Evolutionary conservation across 53 echinoderm and acorn worm species (phyloP), one percentile per base, ranked within the genome.

Genomic region (Echinarachnius parma): DNA sequence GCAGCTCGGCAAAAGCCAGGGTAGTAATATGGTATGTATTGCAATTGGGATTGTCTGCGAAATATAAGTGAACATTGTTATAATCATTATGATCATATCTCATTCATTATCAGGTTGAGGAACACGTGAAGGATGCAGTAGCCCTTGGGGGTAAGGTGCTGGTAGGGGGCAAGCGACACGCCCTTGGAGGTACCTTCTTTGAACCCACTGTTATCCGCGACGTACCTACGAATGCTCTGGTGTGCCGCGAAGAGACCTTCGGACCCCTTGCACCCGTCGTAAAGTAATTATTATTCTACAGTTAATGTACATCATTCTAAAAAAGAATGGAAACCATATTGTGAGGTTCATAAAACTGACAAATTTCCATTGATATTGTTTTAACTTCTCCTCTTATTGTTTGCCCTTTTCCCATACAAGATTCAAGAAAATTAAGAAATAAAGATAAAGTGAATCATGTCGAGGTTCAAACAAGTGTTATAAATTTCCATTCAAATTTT

Each of bases 241-340:
- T 87, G 9, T 94, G 90, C 35, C 58, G 58, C 0, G 94, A 94
- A 64, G 94, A 94, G 55, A 94, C 94, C 13, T 94, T 94, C 76
- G 94, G 94, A 21, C 94, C 94, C 14, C 59, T 94, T 19, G 94
- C 94, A 61, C 87, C 94, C 31, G 34, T 93, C 13, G 83, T 89
- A 31, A 93, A 83, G 93, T 93, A 75, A 65, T 62, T 59, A 7
- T 57, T 5, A 9, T 9, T 49, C 50, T n/a, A n/a, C n/a, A 39
- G 42, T 9, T 39, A 39, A 5, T 13, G 7, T 39, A 9, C 42
- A 39, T 39, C 7, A 39, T 13, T n/a, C n/a, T n/a, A n/a, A n/a
- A n/a, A n/a, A n/a, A n/a, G n/a, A n/a, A n/a, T n/a, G n/a, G n/a
- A n/a, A 9, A 39, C 7, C 42, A 9, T 13, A 39, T 39, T 39